Evolutionary conservation across 1,140 invertebrate species (phyloP), one percentile per base, ranked within the genome.

Genomic region (Drosophila teissieri): DNA sequence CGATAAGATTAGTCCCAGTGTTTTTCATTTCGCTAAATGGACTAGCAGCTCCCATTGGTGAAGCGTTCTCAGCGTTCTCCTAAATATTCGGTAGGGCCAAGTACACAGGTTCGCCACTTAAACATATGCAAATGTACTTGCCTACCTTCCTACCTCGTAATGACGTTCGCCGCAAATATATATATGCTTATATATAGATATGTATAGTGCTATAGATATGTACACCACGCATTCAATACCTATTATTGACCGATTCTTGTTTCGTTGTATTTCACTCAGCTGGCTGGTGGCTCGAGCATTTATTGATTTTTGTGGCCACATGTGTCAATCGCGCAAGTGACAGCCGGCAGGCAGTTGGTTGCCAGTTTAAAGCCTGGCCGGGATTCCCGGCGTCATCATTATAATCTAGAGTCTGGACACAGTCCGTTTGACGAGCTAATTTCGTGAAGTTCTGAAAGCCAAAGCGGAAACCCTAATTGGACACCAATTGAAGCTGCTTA

Each of bases 371-470:
- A 88, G 84, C 79, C 77, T 58, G 49, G 55, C 11, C 58, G 83
- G 83, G 60, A 82, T 86, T 88, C 75, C 84, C 83, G 60, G 46
- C 83, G 83, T 86, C 83, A 86, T 64, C 61, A 55, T 37, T 64
- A 78, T 52, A 78, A 73, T 45, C 10, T 17, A 45, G 39, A 78
- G 63, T 39, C 51, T 42, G 39, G 19, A 19, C 48, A 51, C 44
- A 65, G 58, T 57, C 49, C 51, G 46, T 39, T 73, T 88, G 79
- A 82, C 78, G 49, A 57, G 49, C 75, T 60, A 45, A 54, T 75
- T 65, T 74, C 49, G 57, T 45, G 60, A 48, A 15, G 58, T 52
- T 62, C 44, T 56, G 60, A 46, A 49, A 60, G 65, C 67, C 46
- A 63, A 60, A 60, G 44, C 53, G 40, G 34, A 46, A 34, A 72